A percentile compares a stretch with the other conserved stretches of the same genome.
phyloP scores from a whole-genome alignment of 1,140 invertebrate genomes.

The Caenorhabditis briggsae region DNA sequence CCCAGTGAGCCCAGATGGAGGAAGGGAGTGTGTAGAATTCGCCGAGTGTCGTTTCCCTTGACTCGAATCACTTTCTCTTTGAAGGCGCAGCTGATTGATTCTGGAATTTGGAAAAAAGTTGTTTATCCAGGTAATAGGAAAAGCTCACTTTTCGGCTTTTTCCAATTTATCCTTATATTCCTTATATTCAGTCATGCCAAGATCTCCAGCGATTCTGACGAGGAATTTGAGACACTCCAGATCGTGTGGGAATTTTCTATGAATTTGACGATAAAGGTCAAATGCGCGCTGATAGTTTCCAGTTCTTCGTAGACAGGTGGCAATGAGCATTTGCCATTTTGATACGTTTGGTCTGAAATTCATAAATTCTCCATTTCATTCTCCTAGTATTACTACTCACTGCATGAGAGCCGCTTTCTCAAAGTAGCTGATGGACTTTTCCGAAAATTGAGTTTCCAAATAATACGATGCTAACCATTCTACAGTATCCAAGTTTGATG shows the following conservation, averaged over 20 bases:
- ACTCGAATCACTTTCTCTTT: slow-evolving; percentile 77
- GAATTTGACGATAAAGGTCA: slow-evolving; percentile 74
- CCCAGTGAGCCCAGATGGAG: neutral
- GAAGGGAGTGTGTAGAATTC: slow-evolving; percentile 37
- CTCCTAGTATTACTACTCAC: slow-evolving; percentile 78
- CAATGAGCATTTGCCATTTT: slow-evolving; percentile 77
- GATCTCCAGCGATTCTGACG: slow-evolving; percentile 86
- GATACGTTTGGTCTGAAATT: slow-evolving; percentile 75
- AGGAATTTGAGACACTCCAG: slow-evolving; percentile 84
- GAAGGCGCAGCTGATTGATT: slow-evolving; percentile 82
- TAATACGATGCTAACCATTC: slow-evolving; percentile 93
- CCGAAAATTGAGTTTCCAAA: slow-evolving; percentile 88
- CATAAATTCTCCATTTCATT: neutral
- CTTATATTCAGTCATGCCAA: slow-evolving; percentile 86
- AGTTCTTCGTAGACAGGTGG: slow-evolving; percentile 73
- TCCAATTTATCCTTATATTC: slow-evolving; percentile 87
- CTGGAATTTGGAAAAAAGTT: neutral
- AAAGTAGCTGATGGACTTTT: slow-evolving; percentile 90
- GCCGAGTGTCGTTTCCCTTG: slow-evolving; percentile 64
- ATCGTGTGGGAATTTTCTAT: slow-evolving; percentile 76
- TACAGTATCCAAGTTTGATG: slow-evolving; percentile 89
- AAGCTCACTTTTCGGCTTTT: slow-evolving; percentile 83
- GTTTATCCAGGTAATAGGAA: neutral
- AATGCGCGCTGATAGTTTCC: slow-evolving; percentile 77
- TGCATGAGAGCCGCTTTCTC: slow-evolving; percentile 89